Conservation (phyloP, 2,113 vertebrate species). For the Chlamydotis undulata region DNA sequence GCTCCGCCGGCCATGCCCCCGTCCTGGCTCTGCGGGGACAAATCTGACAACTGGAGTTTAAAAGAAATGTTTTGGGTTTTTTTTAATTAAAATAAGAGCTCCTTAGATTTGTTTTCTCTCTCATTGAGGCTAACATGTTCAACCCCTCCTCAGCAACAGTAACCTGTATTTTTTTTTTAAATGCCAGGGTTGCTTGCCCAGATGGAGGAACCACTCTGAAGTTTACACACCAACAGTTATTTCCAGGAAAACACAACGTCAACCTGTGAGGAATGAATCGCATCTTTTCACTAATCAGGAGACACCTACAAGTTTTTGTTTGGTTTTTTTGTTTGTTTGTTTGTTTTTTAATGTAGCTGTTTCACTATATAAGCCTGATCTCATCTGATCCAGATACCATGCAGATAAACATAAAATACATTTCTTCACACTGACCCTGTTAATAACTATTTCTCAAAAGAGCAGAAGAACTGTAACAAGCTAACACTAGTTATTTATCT, state of each 20-base stretch:
- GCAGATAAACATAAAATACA: background rate
- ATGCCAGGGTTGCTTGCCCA: background rate
- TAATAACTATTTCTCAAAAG: background rate
- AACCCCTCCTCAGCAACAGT: background rate
- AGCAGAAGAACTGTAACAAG: background rate
- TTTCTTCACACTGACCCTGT: background rate
- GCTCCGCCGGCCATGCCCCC: background rate
- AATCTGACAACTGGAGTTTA: background rate
- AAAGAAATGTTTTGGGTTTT: background rate
- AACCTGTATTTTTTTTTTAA: background rate
- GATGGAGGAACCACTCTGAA: background rate
- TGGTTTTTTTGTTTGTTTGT: too few species aligned
- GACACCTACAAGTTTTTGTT: background rate
- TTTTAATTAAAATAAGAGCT: background rate
- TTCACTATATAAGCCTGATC: background rate
- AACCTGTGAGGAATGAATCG: background rate
- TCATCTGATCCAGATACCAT: background rate
- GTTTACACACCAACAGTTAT: background rate
- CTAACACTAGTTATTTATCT: background rate
- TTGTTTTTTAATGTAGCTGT: background rate
- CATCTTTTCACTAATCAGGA: background rate
- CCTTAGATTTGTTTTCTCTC: background rate
- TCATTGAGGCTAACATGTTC: background rate
- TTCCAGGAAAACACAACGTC: background rate
- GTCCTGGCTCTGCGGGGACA: background rate